Conservation (phyloP, 2,888 invertebrate genomes). For the Perizoma flavofasciatum region DNA sequence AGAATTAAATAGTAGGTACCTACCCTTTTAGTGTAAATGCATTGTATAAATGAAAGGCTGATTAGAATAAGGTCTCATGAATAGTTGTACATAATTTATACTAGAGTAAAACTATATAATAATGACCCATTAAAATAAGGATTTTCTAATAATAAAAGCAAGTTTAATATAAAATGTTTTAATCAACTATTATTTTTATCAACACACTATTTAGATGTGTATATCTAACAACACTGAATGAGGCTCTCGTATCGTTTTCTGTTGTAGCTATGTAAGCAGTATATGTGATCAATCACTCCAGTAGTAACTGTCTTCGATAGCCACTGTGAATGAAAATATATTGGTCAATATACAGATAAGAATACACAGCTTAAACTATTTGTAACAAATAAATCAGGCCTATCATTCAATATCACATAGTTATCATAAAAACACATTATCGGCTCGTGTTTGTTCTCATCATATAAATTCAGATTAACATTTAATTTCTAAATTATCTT, state of each 20-base stretch:
- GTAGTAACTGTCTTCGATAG: too few species aligned
- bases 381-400: constrained; percentile 59
- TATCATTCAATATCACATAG: constrained; percentile 75
- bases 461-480: constrained; percentile 40
- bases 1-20: too few species aligned
- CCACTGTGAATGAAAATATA: constrained; percentile 9
- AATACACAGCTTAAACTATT: neutral
- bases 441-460: constrained; percentile 73
- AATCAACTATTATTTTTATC: constrained; percentile 3
- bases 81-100: constrained; percentile 54
- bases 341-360: constrained; percentile 2
- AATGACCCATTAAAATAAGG: constrained; percentile 49
- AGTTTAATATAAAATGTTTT: constrained; percentile 4
- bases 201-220: too few species aligned
- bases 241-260: too few species aligned
- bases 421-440: constrained; percentile 70
- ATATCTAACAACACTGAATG: too few species aligned
- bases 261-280: too few species aligned
- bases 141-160: constrained; percentile 27
- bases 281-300: too few species aligned
- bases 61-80: constrained; percentile 48
- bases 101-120: constrained; percentile 41
- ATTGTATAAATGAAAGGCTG: constrained; percentile 61
- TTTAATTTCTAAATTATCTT: too few species aligned
- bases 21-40: constrained; percentile 15